These are phyloP conservation scores for Coreoperca whiteheadi DNA, from an alignment of 2,113 vertebrate genomes.

Conservation along the genomic window DNA sequence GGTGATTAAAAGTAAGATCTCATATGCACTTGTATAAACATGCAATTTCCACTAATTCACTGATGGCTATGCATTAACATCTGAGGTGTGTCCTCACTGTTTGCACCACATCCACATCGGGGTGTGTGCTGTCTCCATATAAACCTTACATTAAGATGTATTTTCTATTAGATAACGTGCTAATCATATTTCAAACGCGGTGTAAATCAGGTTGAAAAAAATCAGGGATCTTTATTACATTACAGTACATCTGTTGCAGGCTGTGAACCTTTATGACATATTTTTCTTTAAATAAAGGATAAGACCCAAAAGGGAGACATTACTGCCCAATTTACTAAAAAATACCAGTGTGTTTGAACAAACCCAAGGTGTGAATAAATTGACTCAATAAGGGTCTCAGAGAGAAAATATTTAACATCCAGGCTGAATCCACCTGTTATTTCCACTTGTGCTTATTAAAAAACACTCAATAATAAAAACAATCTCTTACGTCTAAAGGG, in stretches of 20 bases:
- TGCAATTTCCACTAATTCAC: background rate
- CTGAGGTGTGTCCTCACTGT: background rate
- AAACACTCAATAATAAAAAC: background rate
- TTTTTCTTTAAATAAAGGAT: background rate
- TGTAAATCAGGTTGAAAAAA: background rate
- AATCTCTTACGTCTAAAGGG: background rate
- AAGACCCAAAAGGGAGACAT: background rate
- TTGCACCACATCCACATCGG: background rate
- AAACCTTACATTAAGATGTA: background rate
- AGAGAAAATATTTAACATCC: slow-evolving; percentile 26
- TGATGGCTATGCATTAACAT: background rate
- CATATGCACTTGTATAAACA: background rate
- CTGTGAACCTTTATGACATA: background rate
- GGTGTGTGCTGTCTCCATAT: background rate
- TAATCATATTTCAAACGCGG: background rate
- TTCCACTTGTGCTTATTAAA: slow-evolving; percentile 9
- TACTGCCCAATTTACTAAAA: slow-evolving; percentile 7
- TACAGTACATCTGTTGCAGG: background rate
- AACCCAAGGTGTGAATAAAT: slow-evolving; percentile 25
- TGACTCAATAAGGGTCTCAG: background rate
- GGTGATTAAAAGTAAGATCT: background rate
- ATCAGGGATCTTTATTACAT: background rate
- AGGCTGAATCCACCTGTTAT: slow-evolving; percentile 3
- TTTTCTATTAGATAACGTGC: background rate
- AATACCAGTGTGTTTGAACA: background rate